These are phyloP conservation scores for Chorisops tibialis DNA, from an alignment of 2,888 invertebrate genomes.

Conservation along the genomic window DNA sequence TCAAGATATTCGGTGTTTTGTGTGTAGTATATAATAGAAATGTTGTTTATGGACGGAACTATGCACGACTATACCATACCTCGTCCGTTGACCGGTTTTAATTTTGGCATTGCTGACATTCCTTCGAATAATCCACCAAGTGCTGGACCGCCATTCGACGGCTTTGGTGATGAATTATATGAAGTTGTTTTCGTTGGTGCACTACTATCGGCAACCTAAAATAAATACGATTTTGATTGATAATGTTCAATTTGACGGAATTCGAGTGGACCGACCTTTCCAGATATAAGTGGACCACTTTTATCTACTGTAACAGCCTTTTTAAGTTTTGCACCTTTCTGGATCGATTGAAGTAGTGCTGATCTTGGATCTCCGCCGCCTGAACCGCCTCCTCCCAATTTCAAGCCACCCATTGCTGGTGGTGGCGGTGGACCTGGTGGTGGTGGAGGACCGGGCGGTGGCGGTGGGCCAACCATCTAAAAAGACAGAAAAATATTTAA, in stretches of 20 bases:
- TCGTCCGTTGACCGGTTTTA: constrained; percentile 51
- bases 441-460: constrained; percentile 60
- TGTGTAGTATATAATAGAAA: no score
- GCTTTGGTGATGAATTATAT: neutral
- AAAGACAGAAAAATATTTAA: constrained; percentile 8
- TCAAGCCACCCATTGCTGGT: constrained; percentile 48
- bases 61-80: constrained; percentile 35
- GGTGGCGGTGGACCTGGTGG: constrained; percentile 66
- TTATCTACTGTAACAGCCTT: constrained; percentile 88
- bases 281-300: constrained; percentile 75
- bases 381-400: constrained; percentile 40
- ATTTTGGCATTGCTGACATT: constrained; percentile 50
- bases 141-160: constrained; percentile 48
- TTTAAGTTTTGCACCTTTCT: constrained; percentile 76
- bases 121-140: constrained; percentile 51
- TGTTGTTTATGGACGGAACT: no score
- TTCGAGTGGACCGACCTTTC: constrained; percentile 59
- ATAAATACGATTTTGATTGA: neutral
- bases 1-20: no score
- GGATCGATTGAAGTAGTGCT: constrained; percentile 75
- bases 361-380: constrained; percentile 61
- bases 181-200: neutral
- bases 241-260: constrained; percentile 15
- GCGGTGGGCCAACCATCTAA: constrained; percentile 50
- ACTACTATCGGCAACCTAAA: constrained; percentile 18